Base-by-base conservation (phyloP, 1,140 invertebrate genomes). In the Drosophila mauritiana region DNA sequence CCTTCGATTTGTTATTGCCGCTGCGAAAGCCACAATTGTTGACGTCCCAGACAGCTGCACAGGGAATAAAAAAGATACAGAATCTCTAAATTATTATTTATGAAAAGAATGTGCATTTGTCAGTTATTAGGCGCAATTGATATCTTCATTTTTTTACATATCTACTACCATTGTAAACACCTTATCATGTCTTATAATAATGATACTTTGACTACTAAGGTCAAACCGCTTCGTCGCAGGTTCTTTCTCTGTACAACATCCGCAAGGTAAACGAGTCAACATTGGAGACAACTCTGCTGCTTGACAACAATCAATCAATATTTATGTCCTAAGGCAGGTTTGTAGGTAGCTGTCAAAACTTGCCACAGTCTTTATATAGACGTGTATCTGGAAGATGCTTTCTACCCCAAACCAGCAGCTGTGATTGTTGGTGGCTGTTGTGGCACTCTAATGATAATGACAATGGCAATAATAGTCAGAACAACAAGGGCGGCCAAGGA, bases 291-390 rank as follows among this genome's bases (percentile, higher is more conserved):
- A n/a, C 31, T 57, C 57, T 43, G 61, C 65, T 58, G 76, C 70
- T 65, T 88, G 84, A 88, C 84, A 84, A 89, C 83, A 88, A 88
- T 88, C 83, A 83, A 88, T 88, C 83, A 88, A 89, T 89, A 88
- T 88, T 88, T 88, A 80, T 88, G 80, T 77, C 72, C 75, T 80
- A 45, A 48, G 64, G 83, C 83, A 40, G 69, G 59, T 61, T 82
- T 79, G 57, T 64, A 78, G 69, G 74, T 78, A 48, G 55, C 78
- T 78, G 78, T 86, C 74, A 70, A 59, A 75, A 77, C 42, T 74
- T 52, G 40, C 27, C 54, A 51, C 36, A 61, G 48, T 61, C 37
- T 52, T 46, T 54, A 42, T 52, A 45, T 55, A 55, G 56, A 40
- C 63, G 31, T 34, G 42, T 73, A 43, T 68, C 20, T 49, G 13